These are phyloP conservation scores for Psittacula cyanocephala DNA, from an alignment of 2,113 vertebrate genomes.

Conservation along the genomic window DNA sequence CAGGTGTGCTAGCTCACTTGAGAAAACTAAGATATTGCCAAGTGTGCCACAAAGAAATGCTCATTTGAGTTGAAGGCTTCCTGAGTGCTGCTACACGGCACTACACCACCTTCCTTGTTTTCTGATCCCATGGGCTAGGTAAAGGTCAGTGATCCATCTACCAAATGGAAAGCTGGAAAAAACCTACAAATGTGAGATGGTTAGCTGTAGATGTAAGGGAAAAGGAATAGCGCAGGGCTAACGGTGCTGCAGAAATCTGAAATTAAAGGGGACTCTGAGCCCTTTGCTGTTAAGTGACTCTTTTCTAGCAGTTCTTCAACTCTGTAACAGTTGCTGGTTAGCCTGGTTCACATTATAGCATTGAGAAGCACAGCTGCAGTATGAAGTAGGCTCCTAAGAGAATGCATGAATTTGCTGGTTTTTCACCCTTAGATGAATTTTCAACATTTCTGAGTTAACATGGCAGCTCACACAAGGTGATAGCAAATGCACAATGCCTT, in stretches of 20 bases:
- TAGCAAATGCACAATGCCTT: neutral
- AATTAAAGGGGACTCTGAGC: neutral
- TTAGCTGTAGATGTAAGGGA: neutral
- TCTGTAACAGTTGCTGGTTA: neutral
- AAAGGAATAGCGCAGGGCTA: neutral
- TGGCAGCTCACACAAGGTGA: neutral
- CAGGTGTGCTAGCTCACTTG: neutral
- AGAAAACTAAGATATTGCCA: neutral
- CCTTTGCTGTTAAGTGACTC: neutral
- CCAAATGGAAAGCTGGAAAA: neutral
- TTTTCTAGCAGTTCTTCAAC: neutral
- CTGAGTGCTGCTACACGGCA: neutral
- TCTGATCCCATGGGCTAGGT: neutral
- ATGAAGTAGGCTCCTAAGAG: neutral
- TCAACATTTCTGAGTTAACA: neutral
- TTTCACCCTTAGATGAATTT: neutral
- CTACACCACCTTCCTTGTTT: neutral
- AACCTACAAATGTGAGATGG: neutral
- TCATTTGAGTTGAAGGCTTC: neutral
- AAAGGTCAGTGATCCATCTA: neutral
- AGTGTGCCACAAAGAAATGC: neutral
- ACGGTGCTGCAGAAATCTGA: neutral
- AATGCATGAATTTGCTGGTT: rapidly evolving
- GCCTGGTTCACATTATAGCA: neutral
- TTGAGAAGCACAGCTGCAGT: neutral